Evolutionary conservation across 2,888 invertebrate species (phyloP).

Genomic region (Rhingia campestris): DNA sequence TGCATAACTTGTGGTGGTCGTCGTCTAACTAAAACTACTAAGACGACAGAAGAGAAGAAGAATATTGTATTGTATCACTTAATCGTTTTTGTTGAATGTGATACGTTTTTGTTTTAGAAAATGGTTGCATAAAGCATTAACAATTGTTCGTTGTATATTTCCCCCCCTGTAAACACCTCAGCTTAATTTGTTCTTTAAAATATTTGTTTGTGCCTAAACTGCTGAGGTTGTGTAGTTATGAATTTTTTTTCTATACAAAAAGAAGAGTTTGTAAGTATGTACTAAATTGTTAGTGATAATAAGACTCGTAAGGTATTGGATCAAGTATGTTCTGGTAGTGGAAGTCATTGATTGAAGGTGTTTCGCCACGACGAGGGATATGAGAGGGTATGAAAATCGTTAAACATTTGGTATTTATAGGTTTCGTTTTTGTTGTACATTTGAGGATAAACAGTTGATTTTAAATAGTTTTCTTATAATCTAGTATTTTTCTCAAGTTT

Average conservation of each 20-base stretch:
- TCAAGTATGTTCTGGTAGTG: background rate
- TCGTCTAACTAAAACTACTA: conserved; percentile 3
- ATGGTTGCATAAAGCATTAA: conserved; percentile 13
- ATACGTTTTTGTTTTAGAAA: conserved; percentile 50
- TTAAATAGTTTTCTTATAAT: too few relatives aligned
- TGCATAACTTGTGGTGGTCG: background rate
- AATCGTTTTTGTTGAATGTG: conserved; percentile 40
- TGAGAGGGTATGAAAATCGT: too few relatives aligned
- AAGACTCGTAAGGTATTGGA: background rate
- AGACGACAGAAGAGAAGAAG: conserved; percentile 1
- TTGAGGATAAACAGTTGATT: too few relatives aligned
- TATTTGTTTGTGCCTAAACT: conserved; percentile 23
- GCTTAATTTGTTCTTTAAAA: background rate
- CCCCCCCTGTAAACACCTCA: background rate
- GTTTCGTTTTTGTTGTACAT: too few relatives aligned
- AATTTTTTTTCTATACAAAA: background rate
- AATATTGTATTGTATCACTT: conserved; percentile 14
- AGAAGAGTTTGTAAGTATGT: background rate
- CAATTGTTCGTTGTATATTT: background rate
- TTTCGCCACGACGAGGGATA: too few relatives aligned
- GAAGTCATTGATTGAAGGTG: background rate
- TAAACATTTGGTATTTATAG: too few relatives aligned
- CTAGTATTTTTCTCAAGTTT: too few relatives aligned
- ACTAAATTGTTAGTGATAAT: background rate
- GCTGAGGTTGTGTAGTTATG: conserved; percentile 13